Percentiles rank a stretch among this genome's conserved stretches.
Conservation (phyloP, 2,113 vertebrate species). For the Poeciliopsis turrubarensis region DNA sequence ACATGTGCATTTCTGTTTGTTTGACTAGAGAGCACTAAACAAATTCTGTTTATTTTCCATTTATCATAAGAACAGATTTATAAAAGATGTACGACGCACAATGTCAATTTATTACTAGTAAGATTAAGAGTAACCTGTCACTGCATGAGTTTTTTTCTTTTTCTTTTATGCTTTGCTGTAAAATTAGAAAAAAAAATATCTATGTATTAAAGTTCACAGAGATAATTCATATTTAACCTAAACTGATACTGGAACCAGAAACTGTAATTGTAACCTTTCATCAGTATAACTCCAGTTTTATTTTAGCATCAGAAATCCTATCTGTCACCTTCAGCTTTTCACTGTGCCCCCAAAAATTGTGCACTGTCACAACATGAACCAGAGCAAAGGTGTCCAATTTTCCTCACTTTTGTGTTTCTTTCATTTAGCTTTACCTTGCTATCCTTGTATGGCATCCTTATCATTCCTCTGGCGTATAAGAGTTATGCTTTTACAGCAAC, state of each 20-base stretch:
- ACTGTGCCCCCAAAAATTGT: background rate
- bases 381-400: constrained; percentile 16
- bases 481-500: constrained; percentile 42
- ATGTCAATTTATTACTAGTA: too few species aligned
- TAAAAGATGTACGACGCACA: too few species aligned
- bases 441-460: constrained; percentile 20
- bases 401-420: constrained; percentile 25
- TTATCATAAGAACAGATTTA: too few species aligned
- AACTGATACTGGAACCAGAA: background rate
- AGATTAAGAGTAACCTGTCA: too few species aligned
- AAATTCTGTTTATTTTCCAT: too few species aligned
- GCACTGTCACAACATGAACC: background rate
- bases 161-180: background rate
- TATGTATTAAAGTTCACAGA: background rate
- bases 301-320: background rate
- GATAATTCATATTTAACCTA: background rate
- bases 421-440: constrained; percentile 13
- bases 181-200: too few species aligned
- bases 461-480: constrained; percentile 7
- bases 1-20: too few species aligned
- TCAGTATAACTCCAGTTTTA: background rate
- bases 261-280: background rate
- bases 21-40: too few species aligned
- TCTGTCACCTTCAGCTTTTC: constrained; percentile 4
- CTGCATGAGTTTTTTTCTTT: background rate